These are phyloP conservation scores for Gobionotothen gibberifrons DNA, from an alignment of 2,797 vertebrate genomes.

Conservation along the genomic window DNA sequence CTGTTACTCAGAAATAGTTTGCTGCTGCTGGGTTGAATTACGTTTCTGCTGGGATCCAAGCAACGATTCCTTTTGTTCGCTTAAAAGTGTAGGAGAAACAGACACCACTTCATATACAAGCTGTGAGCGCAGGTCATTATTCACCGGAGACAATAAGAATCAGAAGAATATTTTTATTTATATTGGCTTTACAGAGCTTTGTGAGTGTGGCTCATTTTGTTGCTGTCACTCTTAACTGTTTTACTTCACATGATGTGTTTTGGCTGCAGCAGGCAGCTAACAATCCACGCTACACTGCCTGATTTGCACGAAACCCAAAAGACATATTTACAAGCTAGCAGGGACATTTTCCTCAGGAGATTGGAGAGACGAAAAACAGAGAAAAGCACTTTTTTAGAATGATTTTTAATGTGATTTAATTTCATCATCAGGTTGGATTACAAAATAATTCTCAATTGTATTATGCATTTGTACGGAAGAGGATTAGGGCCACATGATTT, in stretches of 20 bases:
- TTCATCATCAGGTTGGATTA: no score
- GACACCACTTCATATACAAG: not conserved
- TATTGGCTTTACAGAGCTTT: not conserved
- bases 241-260: not conserved
- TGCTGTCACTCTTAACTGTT: not conserved
- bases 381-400: not conserved
- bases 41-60: not conserved
- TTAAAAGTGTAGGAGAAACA: not conserved
- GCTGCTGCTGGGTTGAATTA: constrained; percentile 5
- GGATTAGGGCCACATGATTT: no score
- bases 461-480: no score
- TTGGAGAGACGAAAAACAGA: not conserved
- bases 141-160: not conserved
- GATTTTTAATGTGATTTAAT: no score
- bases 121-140: not conserved
- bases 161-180: not conserved
- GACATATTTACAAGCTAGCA: no score
- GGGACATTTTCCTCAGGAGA: not conserved
- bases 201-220: not conserved
- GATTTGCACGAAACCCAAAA: no score
- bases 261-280: not conserved
- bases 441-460: no score
- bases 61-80: constrained; percentile 12
- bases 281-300: no score
- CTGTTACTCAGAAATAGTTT: constrained; percentile 10